phyloP scores from a whole-genome alignment of 2,113 vertebrate species.

The Rhadina sibilatrix region DNA sequence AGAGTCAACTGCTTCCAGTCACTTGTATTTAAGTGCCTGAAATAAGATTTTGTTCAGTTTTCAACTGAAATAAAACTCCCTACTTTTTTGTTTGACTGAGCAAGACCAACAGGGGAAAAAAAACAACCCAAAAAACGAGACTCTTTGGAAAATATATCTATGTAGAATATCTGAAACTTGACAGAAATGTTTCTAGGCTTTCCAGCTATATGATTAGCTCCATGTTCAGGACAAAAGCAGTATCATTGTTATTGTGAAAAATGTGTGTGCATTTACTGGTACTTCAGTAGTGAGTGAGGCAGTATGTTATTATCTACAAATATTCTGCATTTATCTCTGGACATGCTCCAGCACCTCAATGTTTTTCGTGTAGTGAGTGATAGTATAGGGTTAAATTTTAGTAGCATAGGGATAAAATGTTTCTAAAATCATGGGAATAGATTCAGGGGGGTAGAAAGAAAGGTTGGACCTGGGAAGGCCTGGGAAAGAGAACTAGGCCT shows the following conservation, averaged over 20 bases:
- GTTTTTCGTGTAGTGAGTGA: neutral
- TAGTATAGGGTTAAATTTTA: too few species aligned
- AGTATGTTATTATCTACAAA: neutral
- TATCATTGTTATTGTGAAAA: neutral
- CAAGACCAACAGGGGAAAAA: neutral
- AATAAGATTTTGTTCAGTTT: neutral
- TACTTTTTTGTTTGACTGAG: neutral
- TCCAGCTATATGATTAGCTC: neutral
- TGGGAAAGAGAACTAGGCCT: too few species aligned
- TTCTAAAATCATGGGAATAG: too few species aligned
- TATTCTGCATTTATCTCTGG: neutral
- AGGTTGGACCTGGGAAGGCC: too few species aligned
- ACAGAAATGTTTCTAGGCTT: neutral
- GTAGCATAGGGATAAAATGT: too few species aligned
- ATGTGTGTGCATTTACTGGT: neutral
- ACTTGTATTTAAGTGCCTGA: neutral
- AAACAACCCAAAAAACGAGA: rapidly evolving
- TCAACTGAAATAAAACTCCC: neutral
- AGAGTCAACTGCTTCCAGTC: neutral
- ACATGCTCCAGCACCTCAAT: neutral
- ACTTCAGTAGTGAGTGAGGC: neutral
- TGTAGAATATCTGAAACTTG: neutral
- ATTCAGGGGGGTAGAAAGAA: too few species aligned
- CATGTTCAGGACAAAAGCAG: neutral
- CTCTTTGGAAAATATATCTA: neutral